Conservation (phyloP, 2,888 invertebrate genomes). For the Oeneis ivallda region DNA sequence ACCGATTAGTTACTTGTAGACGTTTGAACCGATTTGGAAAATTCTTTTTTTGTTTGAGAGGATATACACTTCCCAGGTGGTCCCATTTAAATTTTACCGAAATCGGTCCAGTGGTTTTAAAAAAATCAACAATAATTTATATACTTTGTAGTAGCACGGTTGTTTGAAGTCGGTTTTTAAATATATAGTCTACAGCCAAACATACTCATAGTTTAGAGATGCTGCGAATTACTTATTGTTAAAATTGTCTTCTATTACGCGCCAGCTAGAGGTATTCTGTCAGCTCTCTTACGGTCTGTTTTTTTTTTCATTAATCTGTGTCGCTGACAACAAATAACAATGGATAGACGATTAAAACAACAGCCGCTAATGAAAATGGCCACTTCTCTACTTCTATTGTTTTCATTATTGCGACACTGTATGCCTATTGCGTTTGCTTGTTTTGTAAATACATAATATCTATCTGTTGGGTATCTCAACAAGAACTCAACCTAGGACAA, state of each 20-base stretch:
- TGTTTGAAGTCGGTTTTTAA: too few species aligned
- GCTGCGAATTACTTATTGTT: background rate
- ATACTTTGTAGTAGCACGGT: too few species aligned
- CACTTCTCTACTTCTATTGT: conserved; percentile 28
- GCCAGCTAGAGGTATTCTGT: background rate
- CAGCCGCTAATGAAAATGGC: conserved; percentile 48
- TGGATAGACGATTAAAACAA: conserved; percentile 62
- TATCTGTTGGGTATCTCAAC: background rate
- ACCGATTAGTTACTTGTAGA: too few species aligned
- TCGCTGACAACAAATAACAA: conserved; percentile 50
- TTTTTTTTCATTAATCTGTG: background rate
- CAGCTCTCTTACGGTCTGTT: background rate
- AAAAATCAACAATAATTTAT: too few species aligned
- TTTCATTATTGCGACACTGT: conserved; percentile 31
- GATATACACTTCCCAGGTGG: too few species aligned
- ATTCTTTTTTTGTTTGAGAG: too few species aligned
- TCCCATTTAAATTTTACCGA: too few species aligned
- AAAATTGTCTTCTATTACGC: background rate
- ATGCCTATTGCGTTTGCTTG: conserved; percentile 8
- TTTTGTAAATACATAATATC: conserved; percentile 3
- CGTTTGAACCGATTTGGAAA: too few species aligned
- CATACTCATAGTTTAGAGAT: too few species aligned
- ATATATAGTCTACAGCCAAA: too few species aligned
- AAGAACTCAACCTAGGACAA: background rate
- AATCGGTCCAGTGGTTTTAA: too few species aligned